Percentiles rank a stretch among this genome's conserved stretches.
Conservation (phyloP, 2,888 invertebrate genomes). For the Alloplasta piceator region DNA sequence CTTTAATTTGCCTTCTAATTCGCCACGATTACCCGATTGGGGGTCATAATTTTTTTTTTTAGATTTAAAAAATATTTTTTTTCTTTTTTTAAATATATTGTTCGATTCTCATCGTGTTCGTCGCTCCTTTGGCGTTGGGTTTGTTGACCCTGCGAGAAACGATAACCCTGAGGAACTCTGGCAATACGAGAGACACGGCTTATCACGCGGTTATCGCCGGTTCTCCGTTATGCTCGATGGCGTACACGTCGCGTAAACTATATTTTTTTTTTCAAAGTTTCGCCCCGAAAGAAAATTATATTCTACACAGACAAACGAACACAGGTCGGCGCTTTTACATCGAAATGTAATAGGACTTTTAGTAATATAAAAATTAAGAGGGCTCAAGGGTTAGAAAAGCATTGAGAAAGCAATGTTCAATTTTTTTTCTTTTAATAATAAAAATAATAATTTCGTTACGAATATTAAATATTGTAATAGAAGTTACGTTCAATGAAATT, state of each 20-base stretch:
- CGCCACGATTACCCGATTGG: conserved; percentile 7
- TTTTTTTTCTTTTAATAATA: too few species aligned
- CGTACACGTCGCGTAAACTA: conserved; percentile 59
- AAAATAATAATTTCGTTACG: too few species aligned
- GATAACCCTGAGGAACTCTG: conserved; percentile 82
- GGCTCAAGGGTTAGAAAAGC: background rate
- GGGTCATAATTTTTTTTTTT: conserved; percentile 40
- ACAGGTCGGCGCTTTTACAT: background rate
- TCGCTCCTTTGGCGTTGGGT: conserved; percentile 71
- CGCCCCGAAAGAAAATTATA: conserved; percentile 56
- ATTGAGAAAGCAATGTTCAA: too few species aligned
- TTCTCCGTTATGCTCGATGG: conserved; percentile 58
- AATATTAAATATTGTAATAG: too few species aligned
- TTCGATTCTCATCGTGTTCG: conserved; percentile 23
- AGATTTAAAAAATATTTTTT: conserved; percentile 24
- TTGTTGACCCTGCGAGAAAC: conserved; percentile 81
- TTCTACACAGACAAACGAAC: conserved; percentile 11
- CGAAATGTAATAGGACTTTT: background rate
- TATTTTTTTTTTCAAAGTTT: conserved; percentile 56
- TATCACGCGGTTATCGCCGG: conserved; percentile 81
- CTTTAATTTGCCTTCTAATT: conserved; percentile 7
- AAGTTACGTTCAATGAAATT: too few species aligned
- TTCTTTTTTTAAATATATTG: conserved; percentile 39
- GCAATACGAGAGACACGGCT: conserved; percentile 79
- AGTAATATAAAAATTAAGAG: background rate